Base-by-base conservation (phyloP, 1,140 invertebrate species). In the Anoplophora glabripennis region DNA sequence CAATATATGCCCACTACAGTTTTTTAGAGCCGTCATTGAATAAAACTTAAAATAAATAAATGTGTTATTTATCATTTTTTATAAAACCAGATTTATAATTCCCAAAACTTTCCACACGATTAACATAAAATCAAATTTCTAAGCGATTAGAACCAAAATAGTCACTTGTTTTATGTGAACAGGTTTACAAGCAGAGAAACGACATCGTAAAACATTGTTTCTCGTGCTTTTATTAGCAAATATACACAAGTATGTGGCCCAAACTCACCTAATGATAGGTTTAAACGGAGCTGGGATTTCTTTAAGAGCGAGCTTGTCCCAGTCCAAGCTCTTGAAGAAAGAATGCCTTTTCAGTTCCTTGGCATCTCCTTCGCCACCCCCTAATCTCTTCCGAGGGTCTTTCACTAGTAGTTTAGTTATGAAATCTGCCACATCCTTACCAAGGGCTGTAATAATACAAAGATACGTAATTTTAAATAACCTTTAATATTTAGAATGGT, bases 321-420 rank as follows among this genome's bases (percentile, higher is more conserved):
- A 96, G 72, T 91, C 85, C 11, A 92, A 74, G 54, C 78, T 77
- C 66, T 81, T 83, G 75, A 96, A 96, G 75, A 96, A 96, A 10
- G 83, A 75, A 79, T 96, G 93, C 48, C 84, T 81, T 73, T 96
- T 95, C 18, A 96, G 81, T 73, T 96, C 93, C 48, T 82, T 81
- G 9, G 93, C 90, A 73, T 94, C 93, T 0, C 76, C 77, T 5
- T 84, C 83, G 1, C 90, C 90, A 17, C 90, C 89, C 47, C 96
- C 94, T 48, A 97, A 76, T 64, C 96, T 81, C 64, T 86, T 85
- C 10, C 86, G 80, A 0, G 94, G 92, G 74, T 98, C 91, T 75
- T 96, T 97, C 7, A 93, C 86, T 53, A 98, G 76, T 40, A 98
- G 79, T 67, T 86, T 85, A 36, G 75, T 80, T 42, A 86, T 85